Conservation (phyloP, 1,140 invertebrate genomes). For the Radopholus similis region DNA sequence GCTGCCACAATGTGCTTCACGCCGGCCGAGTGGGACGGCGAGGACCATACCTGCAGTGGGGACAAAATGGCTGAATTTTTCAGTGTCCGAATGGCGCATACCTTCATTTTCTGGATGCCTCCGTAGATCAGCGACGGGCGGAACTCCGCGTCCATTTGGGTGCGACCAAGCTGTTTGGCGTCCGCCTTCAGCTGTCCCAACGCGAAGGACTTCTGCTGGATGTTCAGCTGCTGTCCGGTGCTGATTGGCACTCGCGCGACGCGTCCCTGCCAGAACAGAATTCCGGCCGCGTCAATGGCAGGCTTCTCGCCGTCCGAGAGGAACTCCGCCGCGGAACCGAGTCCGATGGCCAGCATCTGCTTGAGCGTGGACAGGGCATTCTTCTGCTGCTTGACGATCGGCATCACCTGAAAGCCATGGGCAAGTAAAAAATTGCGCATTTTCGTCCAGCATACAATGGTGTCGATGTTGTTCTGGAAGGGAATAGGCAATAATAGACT, state of each 20-base stretch:
- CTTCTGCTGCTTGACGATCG: not conserved
- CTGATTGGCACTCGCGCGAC: not conserved
- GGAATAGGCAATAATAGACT: not conserved
- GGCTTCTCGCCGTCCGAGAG: not conserved
- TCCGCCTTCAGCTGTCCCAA: not conserved
- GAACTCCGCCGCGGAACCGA: not conserved
- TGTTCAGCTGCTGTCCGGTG: not conserved
- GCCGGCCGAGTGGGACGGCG: not conserved
- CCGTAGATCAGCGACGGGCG: not conserved
- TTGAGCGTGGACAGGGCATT: not conserved
- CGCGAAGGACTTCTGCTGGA: not conserved
- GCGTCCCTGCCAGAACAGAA: not conserved
- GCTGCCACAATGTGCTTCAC: not conserved
- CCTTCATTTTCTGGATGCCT: not conserved
- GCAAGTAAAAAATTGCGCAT: too few species aligned
- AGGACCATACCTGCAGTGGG: not conserved
- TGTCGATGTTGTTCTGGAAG: not conserved
- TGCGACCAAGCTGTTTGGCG: not conserved
- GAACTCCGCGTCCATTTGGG: not conserved
- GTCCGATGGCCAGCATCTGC: not conserved
- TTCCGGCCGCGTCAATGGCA: not conserved
- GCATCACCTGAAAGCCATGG: too few species aligned
- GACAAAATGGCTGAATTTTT: not conserved
- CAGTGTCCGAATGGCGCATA: not conserved
- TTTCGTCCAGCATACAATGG: too few species aligned